Evolutionary conservation across 1,140 invertebrate genomes (phyloP), one percentile per base, ranked within the genome.

Genomic region (Paralvinella palmiformis): DNA sequence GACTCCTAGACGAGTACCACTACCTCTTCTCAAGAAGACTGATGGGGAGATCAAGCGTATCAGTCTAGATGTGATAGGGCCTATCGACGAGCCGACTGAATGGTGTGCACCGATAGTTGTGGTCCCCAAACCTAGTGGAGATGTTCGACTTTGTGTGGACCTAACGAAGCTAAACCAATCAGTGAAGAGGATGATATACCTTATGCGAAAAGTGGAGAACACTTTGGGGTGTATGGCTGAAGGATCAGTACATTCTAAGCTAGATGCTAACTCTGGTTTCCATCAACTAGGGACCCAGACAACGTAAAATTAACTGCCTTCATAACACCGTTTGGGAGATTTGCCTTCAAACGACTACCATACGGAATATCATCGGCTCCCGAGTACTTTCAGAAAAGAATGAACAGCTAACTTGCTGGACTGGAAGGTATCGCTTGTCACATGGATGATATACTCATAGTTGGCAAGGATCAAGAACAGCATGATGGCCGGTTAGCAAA

Each of bases 231-330:
- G 35, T 33, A 29, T 65, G 7, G 17, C 10, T 3, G 59, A 36
- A 15, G 37, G 41, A 4, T 13, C 24, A 31, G 59, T 65, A n/a
- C 68, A 63, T 45, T 65, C 55, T 3, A 70, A 66, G 31, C 48
- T 71, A n/a, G 70, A 71, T 4, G 66, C 68, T 3, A 66, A 62
- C 24, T 35, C 37, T 35, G 64, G 71, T n/a, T 71, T 68, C 53
- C 68, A 48, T 37, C 70, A 73, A 68, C 44, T 72, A 35, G 63
- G 68, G 17, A 60, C 73, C 13, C 37, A 62, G 17, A 5, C 33
- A 4, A n/a, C 33, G n/a, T 60, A 13, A 1, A 60, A 45, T 67
- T 75, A 5, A 73, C 72, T 44, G 71, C 69, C 2, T 74, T 72
- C 41, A 45, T 62, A 5, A 72, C 64, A 20, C 64, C 71, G 27